Evolutionary conservation across 2,888 invertebrate species (phyloP).

Genomic region (Polydrusus cervinus): DNA sequence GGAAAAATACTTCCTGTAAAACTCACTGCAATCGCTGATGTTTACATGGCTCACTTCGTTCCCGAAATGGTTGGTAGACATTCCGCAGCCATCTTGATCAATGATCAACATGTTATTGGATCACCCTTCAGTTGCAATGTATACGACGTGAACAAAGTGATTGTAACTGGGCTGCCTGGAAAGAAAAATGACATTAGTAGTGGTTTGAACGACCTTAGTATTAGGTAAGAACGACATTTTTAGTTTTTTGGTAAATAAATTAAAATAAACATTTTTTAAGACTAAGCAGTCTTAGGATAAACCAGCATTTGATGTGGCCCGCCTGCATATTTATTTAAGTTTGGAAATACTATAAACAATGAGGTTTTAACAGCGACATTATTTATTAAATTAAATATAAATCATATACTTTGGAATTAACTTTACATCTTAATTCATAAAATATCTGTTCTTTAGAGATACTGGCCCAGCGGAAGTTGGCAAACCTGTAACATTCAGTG

Average conservation of each 20-base stretch:
- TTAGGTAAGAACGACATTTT: conserved; percentile 64
- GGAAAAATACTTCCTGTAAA: conserved; percentile 86
- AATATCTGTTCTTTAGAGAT: conserved; percentile 47
- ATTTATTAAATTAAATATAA: no score
- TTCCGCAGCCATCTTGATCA: conserved; percentile 86
- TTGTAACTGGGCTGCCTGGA: conserved; percentile 78
- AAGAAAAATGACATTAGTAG: conserved; percentile 64
- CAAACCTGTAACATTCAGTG: conserved; percentile 92
- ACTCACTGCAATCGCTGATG: conserved; percentile 77
- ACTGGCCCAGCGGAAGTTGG: conserved; percentile 78
- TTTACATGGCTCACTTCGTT: conserved; percentile 85
- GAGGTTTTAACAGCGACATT: not conserved
- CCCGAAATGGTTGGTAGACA: conserved; percentile 93
- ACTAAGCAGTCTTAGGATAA: no score
- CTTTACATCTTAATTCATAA: not conserved
- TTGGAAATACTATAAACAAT: not conserved
- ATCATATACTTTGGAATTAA: not conserved
- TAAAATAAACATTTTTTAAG: no score
- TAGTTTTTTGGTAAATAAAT: no score
- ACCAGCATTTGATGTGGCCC: no score
- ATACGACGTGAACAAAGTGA: conserved; percentile 90
- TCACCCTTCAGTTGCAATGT: conserved; percentile 96
- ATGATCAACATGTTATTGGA: conserved; percentile 89
- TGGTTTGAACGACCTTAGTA: conserved; percentile 67
- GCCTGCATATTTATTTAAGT: no score